Evolutionary conservation across 2,888 invertebrate species (phyloP), one percentile per base, ranked within the genome.

Genomic region (Agapostemon virescens): DNA sequence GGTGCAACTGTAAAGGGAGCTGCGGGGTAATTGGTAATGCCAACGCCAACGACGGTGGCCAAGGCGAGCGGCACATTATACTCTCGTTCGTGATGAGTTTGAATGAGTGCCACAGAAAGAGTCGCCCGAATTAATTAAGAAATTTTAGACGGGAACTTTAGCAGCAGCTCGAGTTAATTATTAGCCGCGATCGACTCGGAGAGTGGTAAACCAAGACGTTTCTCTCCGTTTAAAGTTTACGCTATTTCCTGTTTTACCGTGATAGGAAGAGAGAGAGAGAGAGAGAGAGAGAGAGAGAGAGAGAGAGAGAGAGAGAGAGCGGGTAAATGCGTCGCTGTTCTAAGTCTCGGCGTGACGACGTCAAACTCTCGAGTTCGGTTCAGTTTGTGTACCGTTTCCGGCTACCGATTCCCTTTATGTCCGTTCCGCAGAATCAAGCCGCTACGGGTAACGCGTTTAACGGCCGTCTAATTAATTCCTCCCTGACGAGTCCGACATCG

Each of bases 91-190:
- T 26, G 55, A 26, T 26, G 26, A 52, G 55, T 74, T 26, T 52
- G 63, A 58, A 66, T 55, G 82, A 82, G 77, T 76, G 68, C 76
- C 74, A 42, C 68, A 23, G 74, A 73, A 77, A 70, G 75, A 83
- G 77, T 81, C 79, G 64, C 63, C 67, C 83, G 77, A 85, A 83
- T 85, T 85, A 85, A 85, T 85, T 85, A 81, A 74, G 55, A 72
- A 79, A 81, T 84, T 81, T 69, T 52, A 77, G 49, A 40, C 23
- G 30, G 55, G 26, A 52, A 52, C 63, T 45, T 38, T 33, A 67
- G 63, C 79, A 79, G 76, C 81, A 72, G 67, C 67, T 63, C 71
- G 75, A 73, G 79, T 85, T 84, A 85, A 85, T 85, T 85, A 84
- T 85, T 79, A 72, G 72, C 49, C 45, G 67, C 38, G 40, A 52